A percentile compares a stretch with the other conserved stretches of the same genome.
These are phyloP conservation scores for Temnothorax curvispinosus DNA, from an alignment of 1,140 invertebrate species.

Conservation along the genomic window DNA sequence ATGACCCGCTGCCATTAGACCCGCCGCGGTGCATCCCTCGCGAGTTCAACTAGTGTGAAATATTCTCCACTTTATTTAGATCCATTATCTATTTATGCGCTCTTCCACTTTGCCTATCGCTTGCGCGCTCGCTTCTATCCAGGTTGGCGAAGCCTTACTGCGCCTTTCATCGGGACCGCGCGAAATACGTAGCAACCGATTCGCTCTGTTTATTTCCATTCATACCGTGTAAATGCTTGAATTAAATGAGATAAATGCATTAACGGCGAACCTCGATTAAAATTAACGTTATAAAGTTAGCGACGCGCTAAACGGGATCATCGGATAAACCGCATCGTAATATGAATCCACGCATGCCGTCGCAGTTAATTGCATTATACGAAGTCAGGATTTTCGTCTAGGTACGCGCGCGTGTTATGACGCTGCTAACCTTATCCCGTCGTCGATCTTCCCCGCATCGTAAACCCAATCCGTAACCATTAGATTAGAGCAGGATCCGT, in stretches of 20 bases:
- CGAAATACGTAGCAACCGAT: neutral
- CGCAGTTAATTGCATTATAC: conserved; percentile 6
- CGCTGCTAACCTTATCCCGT: conserved; percentile 34
- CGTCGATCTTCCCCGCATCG: conserved; percentile 30
- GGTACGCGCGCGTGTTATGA: neutral
- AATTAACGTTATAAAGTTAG: conserved; percentile 19
- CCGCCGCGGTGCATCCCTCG: conserved; percentile 13
- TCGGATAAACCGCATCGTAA: neutral
- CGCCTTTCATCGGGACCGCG: neutral
- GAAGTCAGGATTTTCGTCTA: conserved; percentile 5
- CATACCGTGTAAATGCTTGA: neutral
- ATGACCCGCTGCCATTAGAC: conserved; percentile 41
- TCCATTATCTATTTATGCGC: conserved; percentile 44
- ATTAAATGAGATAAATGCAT: conserved; percentile 13
- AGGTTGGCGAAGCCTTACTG: neutral
- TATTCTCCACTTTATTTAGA: conserved; percentile 47
- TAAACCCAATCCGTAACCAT: conserved; percentile 61
- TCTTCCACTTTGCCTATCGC: conserved; percentile 35
- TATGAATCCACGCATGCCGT: neutral
- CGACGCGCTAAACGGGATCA: neutral
- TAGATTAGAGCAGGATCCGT: conserved; percentile 42
- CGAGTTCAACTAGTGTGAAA: conserved; percentile 56
- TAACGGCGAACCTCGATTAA: conserved; percentile 4
- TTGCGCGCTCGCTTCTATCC: conserved; percentile 16
- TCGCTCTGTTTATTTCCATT: neutral